Evolutionary conservation across 1,140 invertebrate species (phyloP).

Genomic region (Contarinia nasturtii): DNA sequence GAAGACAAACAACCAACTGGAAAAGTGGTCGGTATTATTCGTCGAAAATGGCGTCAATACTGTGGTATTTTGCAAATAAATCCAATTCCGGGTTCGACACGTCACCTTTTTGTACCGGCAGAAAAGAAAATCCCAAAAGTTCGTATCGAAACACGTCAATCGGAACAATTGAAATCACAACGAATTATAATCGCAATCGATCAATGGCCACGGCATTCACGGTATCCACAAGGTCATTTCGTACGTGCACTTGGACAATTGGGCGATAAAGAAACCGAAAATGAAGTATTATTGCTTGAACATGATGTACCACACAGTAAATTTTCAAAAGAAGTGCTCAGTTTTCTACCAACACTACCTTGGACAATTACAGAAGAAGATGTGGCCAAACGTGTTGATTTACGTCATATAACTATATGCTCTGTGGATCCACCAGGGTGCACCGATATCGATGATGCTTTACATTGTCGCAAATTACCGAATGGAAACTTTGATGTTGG

Average conservation of each 20-base stretch:
- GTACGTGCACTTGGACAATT: conserved; percentile 58
- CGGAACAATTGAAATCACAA: conserved; percentile 56
- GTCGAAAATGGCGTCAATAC: conserved; percentile 90
- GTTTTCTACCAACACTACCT: conserved; percentile 75
- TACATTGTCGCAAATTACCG: conserved; percentile 65
- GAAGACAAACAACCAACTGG: conserved; percentile 49
- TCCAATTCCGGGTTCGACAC: conserved; percentile 44
- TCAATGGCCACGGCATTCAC: conserved; percentile 74
- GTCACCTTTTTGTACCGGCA: conserved; percentile 76
- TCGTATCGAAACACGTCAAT: conserved; percentile 79
- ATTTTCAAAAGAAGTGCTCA: conserved; percentile 86
- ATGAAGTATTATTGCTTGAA: conserved; percentile 86
- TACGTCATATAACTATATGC: conserved; percentile 73
- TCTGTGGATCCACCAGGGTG: conserved; percentile 98
- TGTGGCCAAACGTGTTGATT: conserved; percentile 54
- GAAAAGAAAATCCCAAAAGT: conserved; percentile 81
- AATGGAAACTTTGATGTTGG: conserved; percentile 75
- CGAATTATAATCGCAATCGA: conserved; percentile 85
- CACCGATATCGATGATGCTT: conserved; percentile 97
- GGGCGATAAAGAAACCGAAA: conserved; percentile 82
- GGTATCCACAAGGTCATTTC: conserved; percentile 65
- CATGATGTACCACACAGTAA: conserved; percentile 91
- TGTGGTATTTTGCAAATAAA: conserved; percentile 84
- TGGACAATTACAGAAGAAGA: conserved; percentile 83
- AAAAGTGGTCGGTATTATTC: conserved; percentile 83